These are phyloP conservation scores for Eumeta japonica DNA, from an alignment of 1,140 invertebrate genomes.

Conservation along the genomic window DNA sequence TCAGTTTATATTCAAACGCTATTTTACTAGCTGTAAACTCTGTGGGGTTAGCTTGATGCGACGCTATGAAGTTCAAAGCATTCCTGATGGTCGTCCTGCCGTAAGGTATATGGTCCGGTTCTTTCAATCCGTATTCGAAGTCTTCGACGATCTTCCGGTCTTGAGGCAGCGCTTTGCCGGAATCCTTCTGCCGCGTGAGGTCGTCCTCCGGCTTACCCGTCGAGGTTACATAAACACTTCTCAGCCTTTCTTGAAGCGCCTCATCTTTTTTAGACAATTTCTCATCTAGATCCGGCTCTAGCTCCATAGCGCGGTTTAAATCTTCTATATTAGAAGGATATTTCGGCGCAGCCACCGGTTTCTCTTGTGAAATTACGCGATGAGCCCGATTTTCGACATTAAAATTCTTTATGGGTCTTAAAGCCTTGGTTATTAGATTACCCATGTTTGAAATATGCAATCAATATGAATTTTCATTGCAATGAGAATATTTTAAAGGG, in stretches of 20 bases:
- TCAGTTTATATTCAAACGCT: constrained; percentile 66
- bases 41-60: constrained; percentile 62
- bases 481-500: too few relatives aligned
- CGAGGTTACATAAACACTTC: constrained; percentile 70
- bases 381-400: constrained; percentile 73
- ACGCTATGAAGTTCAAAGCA: constrained; percentile 61
- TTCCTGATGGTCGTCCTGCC: constrained; percentile 59
- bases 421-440: constrained; percentile 42
- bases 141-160: constrained; percentile 22
- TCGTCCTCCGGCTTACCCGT: constrained; percentile 38
- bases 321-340: constrained; percentile 60
- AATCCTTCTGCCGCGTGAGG: constrained; percentile 21
- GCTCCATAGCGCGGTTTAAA: constrained; percentile 61
- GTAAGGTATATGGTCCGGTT: constrained; percentile 50
- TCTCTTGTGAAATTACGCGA: constrained; percentile 65
- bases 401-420: constrained; percentile 52
- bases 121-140: constrained; percentile 59
- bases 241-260: constrained; percentile 61
- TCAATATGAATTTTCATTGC: too few relatives aligned
- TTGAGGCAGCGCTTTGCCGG: constrained; percentile 27
- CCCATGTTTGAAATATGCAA: too few relatives aligned
- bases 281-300: constrained; percentile 61
- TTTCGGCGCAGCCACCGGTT: constrained; percentile 65
- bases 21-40: constrained; percentile 60
- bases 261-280: constrained; percentile 61